phyloP scores from a whole-genome alignment of 1,140 invertebrate species.

The Varroa destructor region DNA sequence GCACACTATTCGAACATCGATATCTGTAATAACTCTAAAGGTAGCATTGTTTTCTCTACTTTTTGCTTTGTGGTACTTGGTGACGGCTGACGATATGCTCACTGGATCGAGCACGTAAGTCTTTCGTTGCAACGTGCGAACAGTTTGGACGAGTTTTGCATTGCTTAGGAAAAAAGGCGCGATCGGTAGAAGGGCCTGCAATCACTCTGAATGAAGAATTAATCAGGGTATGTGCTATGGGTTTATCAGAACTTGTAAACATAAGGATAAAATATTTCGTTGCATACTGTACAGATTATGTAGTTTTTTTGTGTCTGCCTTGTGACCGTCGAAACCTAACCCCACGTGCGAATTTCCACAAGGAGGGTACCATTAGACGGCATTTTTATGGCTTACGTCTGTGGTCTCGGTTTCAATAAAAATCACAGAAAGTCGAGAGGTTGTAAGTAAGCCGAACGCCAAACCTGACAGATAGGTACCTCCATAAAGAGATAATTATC shows the following conservation, averaged over 20 bases:
- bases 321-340: too few species aligned
- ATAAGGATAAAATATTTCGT: too few species aligned
- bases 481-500: not conserved
- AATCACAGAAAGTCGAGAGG: not conserved
- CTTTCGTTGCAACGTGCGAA: too few species aligned
- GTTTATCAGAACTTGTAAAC: not conserved
- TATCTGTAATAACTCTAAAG: too few species aligned
- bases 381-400: not conserved
- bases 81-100: too few species aligned
- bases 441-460: not conserved
- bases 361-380: slow-evolving; percentile 5
- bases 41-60: slow-evolving; percentile 1
- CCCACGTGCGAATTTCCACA: too few species aligned
- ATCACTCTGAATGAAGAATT: slow-evolving; percentile 3
- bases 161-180: slow-evolving; percentile 4
- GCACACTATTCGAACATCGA: too few species aligned
- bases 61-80: not conserved
- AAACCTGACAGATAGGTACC: not conserved
- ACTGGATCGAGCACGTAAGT: too few species aligned
- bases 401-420: not conserved
- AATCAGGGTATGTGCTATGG: not conserved
- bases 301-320: too few species aligned
- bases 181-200: not conserved
- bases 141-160: not conserved
- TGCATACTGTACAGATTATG: too few species aligned